Conservation (phyloP, 2,888 invertebrate species). For the Caenorhabditis macrosperma region DNA sequence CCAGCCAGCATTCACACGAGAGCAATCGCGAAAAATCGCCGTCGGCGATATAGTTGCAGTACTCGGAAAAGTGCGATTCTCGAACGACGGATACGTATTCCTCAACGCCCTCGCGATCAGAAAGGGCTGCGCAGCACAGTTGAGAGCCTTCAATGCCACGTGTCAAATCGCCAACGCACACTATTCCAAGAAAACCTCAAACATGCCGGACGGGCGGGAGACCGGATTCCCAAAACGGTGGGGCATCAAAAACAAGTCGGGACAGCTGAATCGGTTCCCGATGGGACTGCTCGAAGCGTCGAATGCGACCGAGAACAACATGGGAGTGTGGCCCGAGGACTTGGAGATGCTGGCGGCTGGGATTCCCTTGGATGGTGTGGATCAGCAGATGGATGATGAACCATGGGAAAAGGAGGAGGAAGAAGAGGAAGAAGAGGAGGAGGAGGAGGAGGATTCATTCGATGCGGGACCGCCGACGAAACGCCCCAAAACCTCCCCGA, state of each 20-base stretch:
- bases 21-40: neutral
- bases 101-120: conserved; percentile 30
- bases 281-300: conserved; percentile 46
- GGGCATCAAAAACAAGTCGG: neutral
- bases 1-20: conserved; percentile 25
- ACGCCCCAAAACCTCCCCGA: too few relatives aligned
- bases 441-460: conserved; percentile 12
- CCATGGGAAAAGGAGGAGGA: neutral
- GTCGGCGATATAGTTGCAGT: conserved; percentile 10
- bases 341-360: conserved; percentile 18
- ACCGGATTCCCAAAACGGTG: neutral
- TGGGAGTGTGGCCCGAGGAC: conserved; percentile 11
- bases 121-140: neutral
- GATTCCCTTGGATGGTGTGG: neutral
- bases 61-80: conserved; percentile 37
- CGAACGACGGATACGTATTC: conserved; percentile 6
- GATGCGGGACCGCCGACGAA: conserved; percentile 1
- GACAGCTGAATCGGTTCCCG: conserved; percentile 41
- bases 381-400: conserved; percentile 2
- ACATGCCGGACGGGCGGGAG: neutral
- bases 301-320: conserved; percentile 13
- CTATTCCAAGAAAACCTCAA: too few relatives aligned
- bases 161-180: too few relatives aligned
- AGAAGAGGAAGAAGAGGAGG: neutral
- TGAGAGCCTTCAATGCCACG: neutral